Evolutionary conservation across 2,888 invertebrate species (phyloP), one percentile per base, ranked within the genome.

Genomic region (Drosophila kuntzei): DNA sequence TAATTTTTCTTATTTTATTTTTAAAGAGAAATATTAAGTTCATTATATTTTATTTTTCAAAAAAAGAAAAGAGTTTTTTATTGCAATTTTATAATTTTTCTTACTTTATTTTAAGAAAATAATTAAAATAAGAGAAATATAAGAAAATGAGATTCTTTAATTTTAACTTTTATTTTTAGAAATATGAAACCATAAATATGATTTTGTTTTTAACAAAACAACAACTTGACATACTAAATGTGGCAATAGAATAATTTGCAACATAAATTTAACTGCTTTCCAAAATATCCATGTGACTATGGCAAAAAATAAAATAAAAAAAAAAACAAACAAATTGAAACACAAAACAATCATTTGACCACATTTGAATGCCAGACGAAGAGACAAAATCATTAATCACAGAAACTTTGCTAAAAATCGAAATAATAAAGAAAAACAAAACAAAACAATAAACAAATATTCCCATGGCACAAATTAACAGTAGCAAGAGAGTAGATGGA

Each of bases 381-480:
- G 54, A 43, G 43, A 34, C 22, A 53, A 37, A 29, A 41, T 47
- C 74, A 74, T 74, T 74, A 76, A 74, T 74, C 74, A 71, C n/a
- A 12, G 9, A 43, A 63, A 57, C 14, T 16, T 72, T 51, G 73
- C 63, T 32, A 72, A 67, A 78, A 59, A 47, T 50, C 64, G 2
- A 47, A 12, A 51, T 11, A 51, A 67, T 44, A 59, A 49, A 37
- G 47, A 20, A 12, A 20, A 20, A 41, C 20, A 71, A 54, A 51
- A 47, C 22, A 49, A 76, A 77, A 57, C 50, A 75, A 62, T 49
- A 62, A 51, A 50, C 25, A 65, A 62, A 70, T 58, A 71, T 80
- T 84, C 87, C 85, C 81, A 82, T 82, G 81, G 80, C 80, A 76
- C 86, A 86, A 72, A 87, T 82, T 85, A 87, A 87, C 81, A 82